Percentiles rank a stretch among this genome's conserved stretches.
Evolutionary conservation across 2,888 invertebrate genomes (phyloP).

Genomic region (Zele albiditarsus): DNA sequence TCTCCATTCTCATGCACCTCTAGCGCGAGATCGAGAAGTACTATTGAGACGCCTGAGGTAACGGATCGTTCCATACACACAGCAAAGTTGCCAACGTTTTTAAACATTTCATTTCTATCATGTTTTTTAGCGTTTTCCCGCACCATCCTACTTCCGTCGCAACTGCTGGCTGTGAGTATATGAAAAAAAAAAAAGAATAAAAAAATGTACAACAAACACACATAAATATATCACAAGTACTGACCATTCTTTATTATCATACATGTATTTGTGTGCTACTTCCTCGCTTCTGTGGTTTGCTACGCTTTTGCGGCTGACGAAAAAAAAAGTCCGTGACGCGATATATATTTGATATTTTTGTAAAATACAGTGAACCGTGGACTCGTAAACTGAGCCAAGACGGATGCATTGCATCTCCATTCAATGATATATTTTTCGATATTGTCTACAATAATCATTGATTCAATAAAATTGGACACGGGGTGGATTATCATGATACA

Average conservation of each 20-base stretch:
- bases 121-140: background rate
- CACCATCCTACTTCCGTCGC: conserved; percentile 18
- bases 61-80: conserved; percentile 61
- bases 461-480: too few relatives aligned
- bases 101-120: conserved; percentile 11
- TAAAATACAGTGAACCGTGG: too few relatives aligned
- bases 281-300: background rate
- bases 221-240: background rate
- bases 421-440: too few relatives aligned
- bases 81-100: conserved; percentile 43
- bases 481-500: too few relatives aligned
- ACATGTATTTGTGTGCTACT: background rate
- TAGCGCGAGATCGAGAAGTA: conserved; percentile 43
- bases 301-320: conserved; percentile 33
- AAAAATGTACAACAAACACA: background rate
- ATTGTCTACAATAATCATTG: too few relatives aligned
- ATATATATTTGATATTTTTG: conserved; percentile 32
- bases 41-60: conserved; percentile 63
- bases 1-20: conserved; percentile 6
- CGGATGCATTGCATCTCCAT: too few relatives aligned
- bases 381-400: too few relatives aligned
- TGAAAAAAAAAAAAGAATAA: background rate
- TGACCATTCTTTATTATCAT: background rate
- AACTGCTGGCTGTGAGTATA: background rate
- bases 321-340: conserved; percentile 43